Evolutionary conservation across 2,888 invertebrate genomes (phyloP).

Genomic region (Oscheius sp.): DNA sequence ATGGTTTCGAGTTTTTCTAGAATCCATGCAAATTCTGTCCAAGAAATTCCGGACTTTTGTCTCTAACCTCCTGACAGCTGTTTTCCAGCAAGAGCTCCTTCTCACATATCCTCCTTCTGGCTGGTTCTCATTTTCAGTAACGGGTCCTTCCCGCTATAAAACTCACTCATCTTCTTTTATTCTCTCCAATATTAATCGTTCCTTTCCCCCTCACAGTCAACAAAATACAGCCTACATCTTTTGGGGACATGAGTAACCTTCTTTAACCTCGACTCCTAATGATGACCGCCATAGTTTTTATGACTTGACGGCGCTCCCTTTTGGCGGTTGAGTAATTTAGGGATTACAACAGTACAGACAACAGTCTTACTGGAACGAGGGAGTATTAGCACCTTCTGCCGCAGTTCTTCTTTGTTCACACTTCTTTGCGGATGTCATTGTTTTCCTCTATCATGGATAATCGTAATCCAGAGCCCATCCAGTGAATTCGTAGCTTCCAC

Average conservation of each 20-base stretch:
- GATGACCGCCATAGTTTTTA: conserved; percentile 16
- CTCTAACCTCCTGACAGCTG: conserved; percentile 10
- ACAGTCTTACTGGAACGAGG: no score
- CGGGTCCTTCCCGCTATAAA: no score
- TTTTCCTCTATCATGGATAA: no score
- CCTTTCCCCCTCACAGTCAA: no score
- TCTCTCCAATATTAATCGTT: no score
- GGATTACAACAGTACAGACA: conserved; percentile 28
- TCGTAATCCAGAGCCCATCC: no score
- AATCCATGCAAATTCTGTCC: no score
- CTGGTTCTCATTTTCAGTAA: not conserved
- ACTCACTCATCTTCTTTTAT: no score
- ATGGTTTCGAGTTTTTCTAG: no score
- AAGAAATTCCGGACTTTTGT: not conserved
- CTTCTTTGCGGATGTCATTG: not conserved
- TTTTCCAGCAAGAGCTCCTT: not conserved
- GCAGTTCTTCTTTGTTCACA: not conserved
- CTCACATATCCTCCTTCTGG: conserved; percentile 11
- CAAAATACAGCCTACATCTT: no score
- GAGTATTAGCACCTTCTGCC: no score
- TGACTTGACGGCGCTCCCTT: conserved; percentile 6
- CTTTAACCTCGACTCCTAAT: conserved; percentile 9
- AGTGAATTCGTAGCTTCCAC: not conserved
- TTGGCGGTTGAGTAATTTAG: conserved; percentile 31
- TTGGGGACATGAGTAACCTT: not conserved